Evolutionary conservation across 2,888 invertebrate genomes (phyloP), one percentile per base, ranked within the genome.

Genomic region (Tenthredo amoena): DNA sequence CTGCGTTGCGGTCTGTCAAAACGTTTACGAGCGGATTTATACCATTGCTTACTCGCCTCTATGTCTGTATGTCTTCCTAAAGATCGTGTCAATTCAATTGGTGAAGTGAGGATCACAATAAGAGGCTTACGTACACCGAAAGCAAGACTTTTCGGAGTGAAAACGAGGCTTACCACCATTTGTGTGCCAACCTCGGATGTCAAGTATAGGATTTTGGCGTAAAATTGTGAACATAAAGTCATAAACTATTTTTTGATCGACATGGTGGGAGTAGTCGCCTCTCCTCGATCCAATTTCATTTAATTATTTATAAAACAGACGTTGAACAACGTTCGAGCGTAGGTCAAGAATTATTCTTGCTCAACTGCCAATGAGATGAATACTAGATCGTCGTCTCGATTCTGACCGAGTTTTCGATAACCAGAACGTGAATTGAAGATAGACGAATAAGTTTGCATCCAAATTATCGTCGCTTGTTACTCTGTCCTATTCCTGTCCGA

Each of bases 21-120:
- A 62, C 40, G 81, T 40, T 62, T 43, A 81, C 81, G 40, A 81
- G 21, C 81, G 62, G 81, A 81, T 62, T 81, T 81, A 40, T 37
- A 15, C 18, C 62, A 50, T n/a, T 43, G 26, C 43, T 6, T 47
- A 21, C 15, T 15, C 15, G 31, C 15, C 4, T 5, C 65, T 68
- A 34, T 15, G 26, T 15, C 1, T 34, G 34, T 55, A 26, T 21
- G 62, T 62, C 21, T 62, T 9, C 77, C 55, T 34, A 3, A 34
- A 77, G 77, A 31, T 31, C 55, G 68, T 77, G 5, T 31, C 55
- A n/a, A 50, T 76, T 76, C 76, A 72, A 72, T 72, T 72, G 9
- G 26, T 26, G 26, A 37, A 40, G 43, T 31, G n/a, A 77, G 55
- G 77, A 50, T 76, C 76, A 55, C 34, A 79, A 79, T 79, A 79